Evolutionary conservation across 2,888 invertebrate species (phyloP).

Genomic region (Macaria liturata): DNA sequence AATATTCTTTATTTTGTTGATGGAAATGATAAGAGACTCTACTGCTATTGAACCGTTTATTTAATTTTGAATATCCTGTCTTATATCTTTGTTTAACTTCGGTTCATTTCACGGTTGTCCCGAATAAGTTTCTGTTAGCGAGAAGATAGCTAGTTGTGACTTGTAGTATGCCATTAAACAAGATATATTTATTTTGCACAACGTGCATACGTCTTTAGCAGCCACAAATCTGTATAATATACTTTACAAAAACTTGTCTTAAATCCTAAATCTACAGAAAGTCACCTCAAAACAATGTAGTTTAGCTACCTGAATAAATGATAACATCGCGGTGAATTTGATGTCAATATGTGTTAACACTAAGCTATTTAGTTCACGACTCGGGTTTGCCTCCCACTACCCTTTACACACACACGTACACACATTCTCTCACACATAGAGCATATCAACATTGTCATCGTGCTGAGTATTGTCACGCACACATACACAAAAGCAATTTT

Average conservation of each 20-base stretch:
- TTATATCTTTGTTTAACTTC: no score
- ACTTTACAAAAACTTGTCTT: no score
- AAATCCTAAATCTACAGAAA: no score
- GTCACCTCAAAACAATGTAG: conserved; percentile 54
- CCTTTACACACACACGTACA: conserved; percentile 48
- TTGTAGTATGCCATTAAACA: no score
- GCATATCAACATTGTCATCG: conserved; percentile 25
- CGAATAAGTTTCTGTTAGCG: no score
- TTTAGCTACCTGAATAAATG: conserved; percentile 78
- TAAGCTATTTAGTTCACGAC: conserved; percentile 84
- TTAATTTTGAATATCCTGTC: no score
- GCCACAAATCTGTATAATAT: no score
- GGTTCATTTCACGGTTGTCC: no score
- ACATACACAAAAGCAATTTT: conserved; percentile 73
- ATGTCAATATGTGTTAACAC: conserved; percentile 84
- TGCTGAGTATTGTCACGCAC: conserved; percentile 43
- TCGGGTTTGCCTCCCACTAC: conserved; percentile 61
- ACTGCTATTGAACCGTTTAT: conserved; percentile 43
- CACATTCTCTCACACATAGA: conserved; percentile 23
- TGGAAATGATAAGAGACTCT: no score
- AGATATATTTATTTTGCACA: no score
- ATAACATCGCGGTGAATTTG: conserved; percentile 82
- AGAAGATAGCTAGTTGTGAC: no score
- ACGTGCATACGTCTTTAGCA: no score
- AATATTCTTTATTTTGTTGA: conserved; percentile 27